These are phyloP conservation scores for Hybos culiciformis DNA, from an alignment of 2,888 invertebrate genomes.

Conservation along the genomic window DNA sequence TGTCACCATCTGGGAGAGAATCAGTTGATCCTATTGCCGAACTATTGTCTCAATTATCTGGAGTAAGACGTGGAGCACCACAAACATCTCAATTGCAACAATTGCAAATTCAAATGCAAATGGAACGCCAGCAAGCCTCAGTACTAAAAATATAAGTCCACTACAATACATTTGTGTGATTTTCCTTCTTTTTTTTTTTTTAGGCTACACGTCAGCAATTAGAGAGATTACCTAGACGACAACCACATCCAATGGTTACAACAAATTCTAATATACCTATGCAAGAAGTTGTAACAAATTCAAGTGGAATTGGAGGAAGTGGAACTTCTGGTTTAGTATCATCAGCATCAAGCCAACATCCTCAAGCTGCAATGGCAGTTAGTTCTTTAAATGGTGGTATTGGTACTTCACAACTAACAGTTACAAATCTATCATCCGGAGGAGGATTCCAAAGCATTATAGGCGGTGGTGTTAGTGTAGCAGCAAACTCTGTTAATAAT, in stretches of 20 bases:
- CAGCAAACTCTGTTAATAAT: conserved; percentile 16
- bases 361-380: conserved; percentile 31
- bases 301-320: conserved; percentile 17
- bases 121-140: conserved; percentile 76
- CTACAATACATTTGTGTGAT: conserved; percentile 2
- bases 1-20: conserved; percentile 78
- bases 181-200: conserved; percentile 11
- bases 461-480: conserved; percentile 21
- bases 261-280: conserved; percentile 43
- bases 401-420: conserved; percentile 19
- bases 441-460: conserved; percentile 13
- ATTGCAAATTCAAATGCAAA: conserved; percentile 87
- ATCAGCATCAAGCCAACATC: conserved; percentile 27
- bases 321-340: conserved; percentile 19
- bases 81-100: conserved; percentile 76
- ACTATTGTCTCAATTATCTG: conserved; percentile 86
- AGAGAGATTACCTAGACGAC: conserved; percentile 75
- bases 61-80: conserved; percentile 58
- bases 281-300: conserved; percentile 36
- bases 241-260: conserved; percentile 51
- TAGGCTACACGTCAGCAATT: conserved; percentile 77
- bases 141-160: conserved; percentile 26
- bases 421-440: conserved; percentile 21
- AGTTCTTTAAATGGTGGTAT: conserved; percentile 33
- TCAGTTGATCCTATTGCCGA: conserved; percentile 95